phyloP scores from a whole-genome alignment of 2,888 invertebrate species.

The Torymus tubicola region DNA sequence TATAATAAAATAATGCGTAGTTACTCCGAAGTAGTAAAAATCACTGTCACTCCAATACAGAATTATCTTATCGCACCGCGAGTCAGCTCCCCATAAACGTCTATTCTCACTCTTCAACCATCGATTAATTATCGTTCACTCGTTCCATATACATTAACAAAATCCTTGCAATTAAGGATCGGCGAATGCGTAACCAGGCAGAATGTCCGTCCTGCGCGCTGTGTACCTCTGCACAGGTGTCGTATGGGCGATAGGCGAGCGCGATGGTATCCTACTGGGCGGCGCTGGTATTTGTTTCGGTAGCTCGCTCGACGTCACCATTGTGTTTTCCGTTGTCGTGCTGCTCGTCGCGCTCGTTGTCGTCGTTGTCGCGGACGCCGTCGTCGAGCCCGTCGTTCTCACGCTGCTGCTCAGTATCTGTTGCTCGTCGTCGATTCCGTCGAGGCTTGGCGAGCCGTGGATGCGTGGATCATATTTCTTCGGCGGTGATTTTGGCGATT shows the following conservation, averaged over 20 bases:
- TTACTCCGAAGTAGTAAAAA: too few species aligned
- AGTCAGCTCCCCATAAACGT: too few species aligned
- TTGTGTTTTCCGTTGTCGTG: conserved; percentile 69
- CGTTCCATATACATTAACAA: too few species aligned
- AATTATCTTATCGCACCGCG: too few species aligned
- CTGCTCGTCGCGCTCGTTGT: conserved; percentile 54
- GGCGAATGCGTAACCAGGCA: conserved; percentile 66
- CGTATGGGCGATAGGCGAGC: conserved; percentile 66
- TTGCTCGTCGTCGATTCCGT: background rate
- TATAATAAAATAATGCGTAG: too few species aligned
- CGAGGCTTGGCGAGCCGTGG: conserved; percentile 49
- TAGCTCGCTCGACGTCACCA: conserved; percentile 75
- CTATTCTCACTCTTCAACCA: too few species aligned
- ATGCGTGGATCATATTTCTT: conserved; percentile 65
- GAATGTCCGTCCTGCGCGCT: conserved; percentile 61
- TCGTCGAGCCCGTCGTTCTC: conserved; percentile 5
- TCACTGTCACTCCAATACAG: too few species aligned
- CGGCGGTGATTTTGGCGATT: conserved; percentile 57
- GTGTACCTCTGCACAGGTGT: conserved; percentile 71
- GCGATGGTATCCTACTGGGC: conserved; percentile 68
- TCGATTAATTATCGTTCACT: too few species aligned
- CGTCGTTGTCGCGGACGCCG: conserved; percentile 46
- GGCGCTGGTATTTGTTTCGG: conserved; percentile 76
- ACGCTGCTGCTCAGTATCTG: too few species aligned
- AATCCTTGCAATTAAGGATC: conserved; percentile 10